Base-by-base conservation (phyloP, 2,888 invertebrate species). In the Ypsolopha scabrella region DNA sequence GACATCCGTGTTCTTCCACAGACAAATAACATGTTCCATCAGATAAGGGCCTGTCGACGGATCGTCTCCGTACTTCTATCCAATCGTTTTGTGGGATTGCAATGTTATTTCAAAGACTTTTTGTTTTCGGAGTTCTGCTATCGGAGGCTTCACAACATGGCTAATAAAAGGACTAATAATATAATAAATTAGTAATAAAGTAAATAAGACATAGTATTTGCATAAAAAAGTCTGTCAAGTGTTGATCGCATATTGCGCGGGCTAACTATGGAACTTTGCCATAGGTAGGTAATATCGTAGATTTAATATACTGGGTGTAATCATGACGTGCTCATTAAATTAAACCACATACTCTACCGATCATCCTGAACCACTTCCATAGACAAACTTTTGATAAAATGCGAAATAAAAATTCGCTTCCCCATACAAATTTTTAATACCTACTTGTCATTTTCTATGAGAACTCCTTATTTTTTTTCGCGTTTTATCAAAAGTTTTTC, bases 1-100 rank as follows among this genome's bases (percentile, higher is more conserved):
- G 72, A 72, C 73, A 45, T 74, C 71, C 68, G 71, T 72, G 69
- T 72, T 75, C 73, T 71, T 65, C 66, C 63, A 67, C 66, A 75
- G 72, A 76, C 74, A 80, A 80, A 82, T 79, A 80, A 77, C 76
- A 76, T 76, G 76, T 74, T 70, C 68, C 70, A 81, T 80, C 80
- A 70, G 80, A 81, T 82, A 82, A 79, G 76, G 67, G 72, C 60
- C 67, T 76, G 80, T 80, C 79, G 77, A 74, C 81, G 73, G 69
- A 70, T 75, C 73, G 75, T 76, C 77, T 75, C 41, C 44, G 46
- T 8, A 13, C 24, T 48, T 33, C 33, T 41, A 39, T 49, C 75
- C 76, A 75, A 80, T 80, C 75, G 77, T 65, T 70, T 69, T 68
- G 73, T 63, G 72, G 74, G 75, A 75, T 67, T 73, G 69, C 62